These are phyloP conservation scores for Leptocoma aspasia DNA, from an alignment of 2,113 vertebrate species.

Conservation along the genomic window DNA sequence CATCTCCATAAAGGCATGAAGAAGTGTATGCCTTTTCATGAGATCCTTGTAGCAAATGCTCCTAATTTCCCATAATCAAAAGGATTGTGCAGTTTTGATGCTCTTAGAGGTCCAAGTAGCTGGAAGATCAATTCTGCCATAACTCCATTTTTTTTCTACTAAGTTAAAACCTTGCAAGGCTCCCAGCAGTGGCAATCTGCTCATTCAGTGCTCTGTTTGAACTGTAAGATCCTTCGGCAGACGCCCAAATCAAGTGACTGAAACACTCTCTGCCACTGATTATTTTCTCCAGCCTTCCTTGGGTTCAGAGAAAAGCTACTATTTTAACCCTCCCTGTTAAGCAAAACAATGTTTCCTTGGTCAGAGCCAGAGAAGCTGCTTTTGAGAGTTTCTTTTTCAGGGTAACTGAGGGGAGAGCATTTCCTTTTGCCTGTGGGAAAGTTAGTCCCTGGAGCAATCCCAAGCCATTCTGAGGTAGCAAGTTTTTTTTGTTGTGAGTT, in stretches of 20 bases:
- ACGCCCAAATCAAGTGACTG: not conserved
- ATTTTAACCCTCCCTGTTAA: not conserved
- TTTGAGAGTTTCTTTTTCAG: not conserved
- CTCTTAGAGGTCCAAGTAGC: not conserved
- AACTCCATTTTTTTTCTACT: not conserved
- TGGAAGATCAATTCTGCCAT: not conserved
- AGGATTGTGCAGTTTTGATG: slow-evolving; percentile 20
- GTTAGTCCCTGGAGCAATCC: not conserved
- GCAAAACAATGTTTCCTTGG: not conserved
- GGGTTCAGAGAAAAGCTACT: not conserved
- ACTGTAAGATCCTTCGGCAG: not conserved
- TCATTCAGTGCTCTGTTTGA: not conserved
- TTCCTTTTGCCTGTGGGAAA: slow-evolving; percentile 35
- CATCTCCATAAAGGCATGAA: not conserved
- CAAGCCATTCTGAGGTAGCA: not conserved
- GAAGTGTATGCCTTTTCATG: slow-evolving; percentile 24
- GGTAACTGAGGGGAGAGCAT: not conserved
- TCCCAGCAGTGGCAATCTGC: not conserved
- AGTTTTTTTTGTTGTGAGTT: not conserved
- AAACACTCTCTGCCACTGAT: not conserved
- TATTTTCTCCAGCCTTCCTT: not conserved
- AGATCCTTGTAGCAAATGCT: slow-evolving; percentile 20
- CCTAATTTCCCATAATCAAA: slow-evolving; percentile 41
- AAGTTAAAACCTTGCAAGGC: not conserved
- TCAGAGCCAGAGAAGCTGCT: not conserved